These are phyloP conservation scores for Chloroclystis v-ata DNA, from an alignment of 2,888 invertebrate species.

Conservation along the genomic window DNA sequence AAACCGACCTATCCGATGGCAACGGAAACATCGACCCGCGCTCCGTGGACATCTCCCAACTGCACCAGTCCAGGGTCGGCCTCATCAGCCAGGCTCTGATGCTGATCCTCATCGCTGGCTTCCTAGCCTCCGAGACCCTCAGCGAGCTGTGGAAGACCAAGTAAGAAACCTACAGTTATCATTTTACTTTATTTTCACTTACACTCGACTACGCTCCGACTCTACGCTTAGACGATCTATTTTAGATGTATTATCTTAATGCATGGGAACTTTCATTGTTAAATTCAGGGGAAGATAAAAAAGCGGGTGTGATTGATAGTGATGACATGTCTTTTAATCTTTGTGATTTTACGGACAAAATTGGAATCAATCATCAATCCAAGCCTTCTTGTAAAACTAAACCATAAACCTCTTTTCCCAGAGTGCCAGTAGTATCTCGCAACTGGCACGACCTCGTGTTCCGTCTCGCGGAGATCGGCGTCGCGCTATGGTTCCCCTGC, in stretches of 20 bases:
- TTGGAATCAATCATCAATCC: no score
- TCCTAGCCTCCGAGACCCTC: constrained; percentile 92
- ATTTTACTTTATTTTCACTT: no score
- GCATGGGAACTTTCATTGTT: no score
- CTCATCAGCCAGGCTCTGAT: constrained; percentile 93
- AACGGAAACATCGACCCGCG: constrained; percentile 61
- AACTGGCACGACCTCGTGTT: constrained; percentile 96
- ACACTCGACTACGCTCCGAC: no score
- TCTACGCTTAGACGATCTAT: no score
- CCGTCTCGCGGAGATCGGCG: constrained; percentile 93
- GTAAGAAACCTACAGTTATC: constrained; percentile 72
- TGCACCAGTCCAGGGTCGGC: constrained; percentile 93
- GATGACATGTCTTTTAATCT: no score
- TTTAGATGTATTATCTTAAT: no score
- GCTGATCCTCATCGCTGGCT: constrained; percentile 92
- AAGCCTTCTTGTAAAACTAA: no score
- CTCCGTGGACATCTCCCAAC: constrained; percentile 88
- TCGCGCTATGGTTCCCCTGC: constrained; percentile 96
- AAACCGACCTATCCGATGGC: constrained; percentile 55
- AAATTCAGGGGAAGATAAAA: no score
- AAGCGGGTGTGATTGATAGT: no score
- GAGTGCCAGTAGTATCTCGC: constrained; percentile 91
- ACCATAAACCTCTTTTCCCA: constrained; percentile 42
- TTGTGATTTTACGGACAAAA: no score
- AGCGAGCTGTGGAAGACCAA: constrained; percentile 96